Conservation (phyloP, 2,888 invertebrate genomes). For the Proisotoma minuta region DNA sequence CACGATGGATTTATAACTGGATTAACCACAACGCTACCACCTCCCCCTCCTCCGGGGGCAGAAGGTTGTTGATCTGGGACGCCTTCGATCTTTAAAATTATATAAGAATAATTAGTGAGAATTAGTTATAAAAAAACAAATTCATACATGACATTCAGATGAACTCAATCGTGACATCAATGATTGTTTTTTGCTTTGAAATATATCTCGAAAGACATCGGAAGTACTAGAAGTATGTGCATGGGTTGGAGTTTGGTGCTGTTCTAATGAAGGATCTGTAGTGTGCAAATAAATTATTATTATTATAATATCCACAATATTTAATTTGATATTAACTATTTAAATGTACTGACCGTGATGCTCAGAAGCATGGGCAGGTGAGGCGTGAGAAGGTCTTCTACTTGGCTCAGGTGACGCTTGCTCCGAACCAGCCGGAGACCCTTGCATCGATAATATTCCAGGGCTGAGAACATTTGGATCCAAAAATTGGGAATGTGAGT, state of each 20-base stretch:
- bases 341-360: constrained; percentile 29
- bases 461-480: constrained; percentile 46
- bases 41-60: constrained; percentile 14
- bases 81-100: constrained; percentile 33
- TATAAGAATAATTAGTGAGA: too few relatives aligned
- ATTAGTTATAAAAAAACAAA: neutral
- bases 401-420: constrained; percentile 47
- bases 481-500: constrained; percentile 44
- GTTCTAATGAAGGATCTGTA: neutral
- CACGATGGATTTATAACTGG: constrained; percentile 75
- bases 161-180: constrained; percentile 80
- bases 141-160: constrained; percentile 77
- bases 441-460: constrained; percentile 42
- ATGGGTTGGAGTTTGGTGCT: constrained; percentile 11
- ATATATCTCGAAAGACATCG: constrained; percentile 89
- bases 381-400: constrained; percentile 44
- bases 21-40: constrained; percentile 64
- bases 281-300: neutral
- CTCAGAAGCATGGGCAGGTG: constrained; percentile 45
- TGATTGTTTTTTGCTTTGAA: constrained; percentile 85
- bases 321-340: neutral
- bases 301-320: too few relatives aligned
- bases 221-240: constrained; percentile 56
- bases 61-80: constrained; percentile 17
- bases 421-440: constrained; percentile 45